Evolutionary conservation across 2,113 vertebrate genomes (phyloP).

Genomic region (Lepisosteus osseus): DNA sequence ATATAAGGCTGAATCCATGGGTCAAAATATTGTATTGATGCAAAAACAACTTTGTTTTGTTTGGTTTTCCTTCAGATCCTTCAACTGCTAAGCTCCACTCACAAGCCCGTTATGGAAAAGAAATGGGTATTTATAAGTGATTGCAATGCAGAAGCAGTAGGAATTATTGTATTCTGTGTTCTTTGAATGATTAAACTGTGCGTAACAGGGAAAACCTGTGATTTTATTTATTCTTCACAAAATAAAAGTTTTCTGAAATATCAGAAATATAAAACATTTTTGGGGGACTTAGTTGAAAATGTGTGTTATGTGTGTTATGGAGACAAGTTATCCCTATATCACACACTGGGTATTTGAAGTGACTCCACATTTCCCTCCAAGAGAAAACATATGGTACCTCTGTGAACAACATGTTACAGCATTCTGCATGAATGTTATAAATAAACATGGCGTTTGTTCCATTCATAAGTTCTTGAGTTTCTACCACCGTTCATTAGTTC

Average conservation of each 20-base stretch:
- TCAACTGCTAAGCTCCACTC: no score
- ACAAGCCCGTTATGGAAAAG: no score
- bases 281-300: no score
- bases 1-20: slow-evolving; percentile 13
- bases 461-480: background rate
- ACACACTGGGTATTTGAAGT: background rate
- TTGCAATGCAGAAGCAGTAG: no score
- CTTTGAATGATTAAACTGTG: no score
- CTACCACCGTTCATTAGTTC: background rate
- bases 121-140: no score
- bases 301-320: no score
- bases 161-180: no score
- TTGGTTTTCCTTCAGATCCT: background rate
- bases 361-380: background rate
- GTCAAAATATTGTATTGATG: background rate
- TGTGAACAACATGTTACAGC: background rate
- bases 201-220: no score
- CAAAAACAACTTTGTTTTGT: background rate
- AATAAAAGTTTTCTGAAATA: no score
- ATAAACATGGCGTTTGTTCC: background rate
- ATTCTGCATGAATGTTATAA: background rate
- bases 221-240: no score
- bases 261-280: no score
- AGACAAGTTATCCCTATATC: background rate
- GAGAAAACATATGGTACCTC: background rate